These are phyloP conservation scores for Lepidochitona cinerea DNA, from an alignment of 2,888 invertebrate genomes.

Conservation along the genomic window DNA sequence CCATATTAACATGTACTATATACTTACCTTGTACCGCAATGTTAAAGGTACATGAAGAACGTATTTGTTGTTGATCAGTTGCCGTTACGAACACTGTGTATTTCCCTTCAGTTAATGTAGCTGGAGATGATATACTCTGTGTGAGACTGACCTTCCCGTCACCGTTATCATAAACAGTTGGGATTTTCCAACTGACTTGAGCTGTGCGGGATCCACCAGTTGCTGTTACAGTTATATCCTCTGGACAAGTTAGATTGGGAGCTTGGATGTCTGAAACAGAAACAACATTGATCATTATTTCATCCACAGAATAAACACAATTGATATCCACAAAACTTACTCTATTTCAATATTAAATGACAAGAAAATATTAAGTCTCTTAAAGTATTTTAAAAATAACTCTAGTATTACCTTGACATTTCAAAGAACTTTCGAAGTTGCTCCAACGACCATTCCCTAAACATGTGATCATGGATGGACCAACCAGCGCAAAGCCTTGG, in stretches of 20 bases:
- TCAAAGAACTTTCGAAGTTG: conserved; percentile 27
- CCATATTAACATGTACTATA: too few relatives aligned
- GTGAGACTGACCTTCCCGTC: not conserved
- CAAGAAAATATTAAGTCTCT: too few relatives aligned
- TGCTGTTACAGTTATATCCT: not conserved
- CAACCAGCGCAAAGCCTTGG: conserved; percentile 38
- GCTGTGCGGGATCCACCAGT: not conserved
- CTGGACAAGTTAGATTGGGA: not conserved
- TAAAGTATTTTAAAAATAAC: too few relatives aligned
- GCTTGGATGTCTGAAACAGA: not conserved
- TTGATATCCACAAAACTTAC: too few relatives aligned
- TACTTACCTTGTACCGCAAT: not conserved
- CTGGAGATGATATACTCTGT: not conserved
- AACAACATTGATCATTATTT: too few relatives aligned
- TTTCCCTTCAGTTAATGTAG: not conserved
- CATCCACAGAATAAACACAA: too few relatives aligned
- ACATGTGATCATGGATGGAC: conserved; percentile 35
- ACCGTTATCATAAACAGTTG: not conserved
- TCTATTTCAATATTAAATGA: too few relatives aligned
- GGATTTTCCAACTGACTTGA: not conserved
- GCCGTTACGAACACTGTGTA: conserved; percentile 1
- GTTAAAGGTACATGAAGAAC: not conserved
- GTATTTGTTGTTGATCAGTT: not conserved
- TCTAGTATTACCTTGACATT: conserved; percentile 47
- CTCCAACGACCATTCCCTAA: conserved; percentile 48